These are phyloP conservation scores for Oceanites oceanicus DNA, from an alignment of 2,113 vertebrate species.

Conservation along the genomic window DNA sequence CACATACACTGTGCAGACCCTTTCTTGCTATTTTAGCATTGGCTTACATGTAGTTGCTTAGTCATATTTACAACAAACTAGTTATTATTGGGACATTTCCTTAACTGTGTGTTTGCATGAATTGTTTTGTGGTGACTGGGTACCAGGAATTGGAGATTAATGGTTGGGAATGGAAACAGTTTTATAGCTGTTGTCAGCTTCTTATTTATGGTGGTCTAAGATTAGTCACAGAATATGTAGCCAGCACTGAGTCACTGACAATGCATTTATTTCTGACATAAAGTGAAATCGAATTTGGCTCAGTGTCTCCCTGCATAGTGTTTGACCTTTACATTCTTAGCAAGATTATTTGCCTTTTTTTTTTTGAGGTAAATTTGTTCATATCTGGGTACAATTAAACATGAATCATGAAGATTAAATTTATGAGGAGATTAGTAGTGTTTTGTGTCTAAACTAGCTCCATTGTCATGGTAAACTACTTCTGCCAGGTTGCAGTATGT, in stretches of 20 bases:
- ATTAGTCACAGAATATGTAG: slow-evolving; percentile 85
- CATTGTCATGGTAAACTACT: slow-evolving; percentile 4
- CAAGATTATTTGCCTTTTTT: slow-evolving; percentile 45
- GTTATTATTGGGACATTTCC: slow-evolving; percentile 28
- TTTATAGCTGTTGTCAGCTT: slow-evolving; percentile 76
- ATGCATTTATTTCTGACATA: slow-evolving; percentile 84
- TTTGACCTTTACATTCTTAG: slow-evolving; percentile 69
- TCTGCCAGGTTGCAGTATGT: neutral
- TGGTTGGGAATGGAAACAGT: slow-evolving; percentile 72
- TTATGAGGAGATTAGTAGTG: slow-evolving; percentile 44
- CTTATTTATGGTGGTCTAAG: slow-evolving; percentile 77
- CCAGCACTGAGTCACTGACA: slow-evolving; percentile 86
- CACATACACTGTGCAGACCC: neutral
- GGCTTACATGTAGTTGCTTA: neutral
- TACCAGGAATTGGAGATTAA: slow-evolving; percentile 48
- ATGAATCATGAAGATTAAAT: slow-evolving; percentile 26
- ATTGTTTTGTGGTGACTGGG: slow-evolving; percentile 60
- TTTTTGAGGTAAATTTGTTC: slow-evolving; percentile 29
- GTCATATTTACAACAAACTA: slow-evolving; percentile 49
- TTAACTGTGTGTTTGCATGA: slow-evolving; percentile 38
- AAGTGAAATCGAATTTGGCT: slow-evolving; percentile 85
- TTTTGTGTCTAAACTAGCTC: slow-evolving; percentile 30
- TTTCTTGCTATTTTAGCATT: neutral
- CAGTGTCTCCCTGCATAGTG: slow-evolving; percentile 60
- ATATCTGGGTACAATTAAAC: slow-evolving; percentile 29